Evolutionary conservation across 1,140 invertebrate species (phyloP).

Genomic region (Lerema accius): DNA sequence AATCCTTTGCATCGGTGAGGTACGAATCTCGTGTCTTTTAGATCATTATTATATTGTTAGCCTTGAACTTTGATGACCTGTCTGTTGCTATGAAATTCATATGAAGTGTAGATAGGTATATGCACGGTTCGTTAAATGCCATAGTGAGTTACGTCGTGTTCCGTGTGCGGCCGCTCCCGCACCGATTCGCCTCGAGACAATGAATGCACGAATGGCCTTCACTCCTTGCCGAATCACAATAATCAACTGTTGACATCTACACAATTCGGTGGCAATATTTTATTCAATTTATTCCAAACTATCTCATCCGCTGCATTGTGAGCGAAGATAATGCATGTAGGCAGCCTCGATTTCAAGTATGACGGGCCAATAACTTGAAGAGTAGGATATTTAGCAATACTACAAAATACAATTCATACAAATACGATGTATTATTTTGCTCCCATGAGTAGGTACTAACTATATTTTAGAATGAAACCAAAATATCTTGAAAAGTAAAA

Average conservation of each 20-base stretch:
- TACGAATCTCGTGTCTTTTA: slow-evolving; percentile 3
- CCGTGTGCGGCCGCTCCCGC: too few species aligned
- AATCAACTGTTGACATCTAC: slow-evolving; percentile 13
- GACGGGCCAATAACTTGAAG: too few species aligned
- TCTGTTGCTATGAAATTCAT: slow-evolving; percentile 54
- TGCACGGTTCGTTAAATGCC: slow-evolving; percentile 42
- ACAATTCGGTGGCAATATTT: slow-evolving; percentile 11
- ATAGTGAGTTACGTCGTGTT: too few species aligned
- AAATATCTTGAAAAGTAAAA: too few species aligned
- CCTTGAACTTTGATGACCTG: slow-evolving; percentile 64
- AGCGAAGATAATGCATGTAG: neutral
- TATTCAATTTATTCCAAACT: slow-evolving; percentile 16
- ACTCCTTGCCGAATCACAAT: slow-evolving; percentile 1
- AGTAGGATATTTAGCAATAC: too few species aligned
- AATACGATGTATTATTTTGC: too few species aligned
- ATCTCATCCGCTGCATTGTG: neutral
- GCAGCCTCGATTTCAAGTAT: neutral
- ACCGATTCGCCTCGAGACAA: slow-evolving; percentile 36
- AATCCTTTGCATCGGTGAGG: neutral
- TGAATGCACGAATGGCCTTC: slow-evolving; percentile 44
- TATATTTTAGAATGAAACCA: too few species aligned
- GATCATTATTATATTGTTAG: slow-evolving; percentile 26
- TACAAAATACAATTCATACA: too few species aligned
- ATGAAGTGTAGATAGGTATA: slow-evolving; percentile 56
- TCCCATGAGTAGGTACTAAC: too few species aligned